Conservation (phyloP, 2,888 invertebrate genomes). For the Dasysyrphus albostriatus region DNA sequence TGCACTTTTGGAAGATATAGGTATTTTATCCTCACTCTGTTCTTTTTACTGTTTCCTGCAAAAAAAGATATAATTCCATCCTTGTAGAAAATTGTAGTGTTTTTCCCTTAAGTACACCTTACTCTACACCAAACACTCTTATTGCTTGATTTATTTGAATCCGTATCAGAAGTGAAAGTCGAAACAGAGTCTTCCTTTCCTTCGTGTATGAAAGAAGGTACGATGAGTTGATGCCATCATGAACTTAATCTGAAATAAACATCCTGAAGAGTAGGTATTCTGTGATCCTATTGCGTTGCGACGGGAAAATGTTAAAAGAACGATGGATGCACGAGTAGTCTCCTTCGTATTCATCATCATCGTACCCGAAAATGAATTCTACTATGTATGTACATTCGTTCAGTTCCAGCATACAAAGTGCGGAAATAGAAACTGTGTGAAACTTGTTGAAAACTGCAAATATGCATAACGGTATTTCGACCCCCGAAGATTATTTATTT, state of each 20-base stretch:
- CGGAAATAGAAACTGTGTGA: conserved; percentile 23
- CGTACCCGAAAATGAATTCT: conserved; percentile 33
- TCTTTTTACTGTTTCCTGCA: neutral
- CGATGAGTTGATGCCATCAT: conserved; percentile 12
- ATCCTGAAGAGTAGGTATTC: neutral
- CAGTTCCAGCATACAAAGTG: conserved; percentile 19
- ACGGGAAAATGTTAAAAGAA: neutral
- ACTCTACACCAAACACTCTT: neutral
- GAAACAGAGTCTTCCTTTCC: conserved; percentile 7
- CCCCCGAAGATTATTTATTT: conserved; percentile 56
- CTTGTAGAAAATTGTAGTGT: neutral
- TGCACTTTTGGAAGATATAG: neutral
- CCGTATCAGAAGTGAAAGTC: conserved; percentile 44
- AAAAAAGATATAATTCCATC: neutral
- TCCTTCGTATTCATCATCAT: conserved; percentile 5
- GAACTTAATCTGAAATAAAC: conserved; percentile 20
- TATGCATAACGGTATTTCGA: conserved; percentile 56
- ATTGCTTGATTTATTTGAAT: conserved; percentile 55
- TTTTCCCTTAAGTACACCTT: neutral
- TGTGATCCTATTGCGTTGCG: neutral
- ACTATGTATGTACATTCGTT: conserved; percentile 13
- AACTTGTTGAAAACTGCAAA: conserved; percentile 69
- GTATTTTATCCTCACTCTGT: neutral
- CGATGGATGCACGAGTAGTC: neutral
- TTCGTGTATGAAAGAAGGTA: neutral